Evolutionary conservation across 1,140 invertebrate genomes (phyloP).

Genomic region (Pollicipes pollicipes): DNA sequence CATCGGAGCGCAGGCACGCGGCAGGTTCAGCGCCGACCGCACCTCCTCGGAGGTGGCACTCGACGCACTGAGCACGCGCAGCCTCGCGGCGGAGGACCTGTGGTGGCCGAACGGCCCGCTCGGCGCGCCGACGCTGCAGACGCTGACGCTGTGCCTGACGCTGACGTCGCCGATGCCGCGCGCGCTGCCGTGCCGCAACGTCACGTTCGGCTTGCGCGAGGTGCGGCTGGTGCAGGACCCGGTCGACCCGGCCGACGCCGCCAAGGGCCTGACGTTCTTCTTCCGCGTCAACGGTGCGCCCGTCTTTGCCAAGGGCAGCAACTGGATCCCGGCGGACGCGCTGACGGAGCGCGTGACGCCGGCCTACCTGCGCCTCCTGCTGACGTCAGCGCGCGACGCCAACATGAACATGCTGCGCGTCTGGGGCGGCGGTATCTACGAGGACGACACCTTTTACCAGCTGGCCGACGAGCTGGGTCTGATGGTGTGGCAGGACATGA

Average conservation of each 20-base stretch:
- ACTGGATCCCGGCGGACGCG: slow-evolving; percentile 81
- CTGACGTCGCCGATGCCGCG: not conserved
- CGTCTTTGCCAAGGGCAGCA: slow-evolving; percentile 92
- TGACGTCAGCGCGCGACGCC: slow-evolving; percentile 51
- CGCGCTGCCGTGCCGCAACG: not conserved
- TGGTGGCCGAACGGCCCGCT: not conserved
- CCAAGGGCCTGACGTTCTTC: slow-evolving; percentile 59
- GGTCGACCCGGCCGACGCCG: slow-evolving; percentile 27
- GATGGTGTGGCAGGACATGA: slow-evolving; percentile 58
- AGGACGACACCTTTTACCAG: slow-evolving; percentile 78
- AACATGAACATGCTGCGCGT: slow-evolving; percentile 89
- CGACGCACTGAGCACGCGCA: not conserved
- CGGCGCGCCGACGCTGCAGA: not conserved
- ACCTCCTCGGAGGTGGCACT: not conserved
- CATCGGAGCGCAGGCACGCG: not conserved
- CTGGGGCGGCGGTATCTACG: slow-evolving; percentile 95
- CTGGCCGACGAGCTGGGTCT: slow-evolving; percentile 62
- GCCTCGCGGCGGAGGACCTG: not conserved
- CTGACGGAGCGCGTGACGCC: slow-evolving; percentile 55
- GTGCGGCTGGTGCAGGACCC: slow-evolving; percentile 41
- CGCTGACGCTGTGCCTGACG: not conserved
- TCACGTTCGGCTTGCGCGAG: not conserved
- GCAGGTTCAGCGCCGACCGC: not conserved
- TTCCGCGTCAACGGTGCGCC: slow-evolving; percentile 69
- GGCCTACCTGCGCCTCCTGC: slow-evolving; percentile 31